A percentile compares a stretch with the other conserved stretches of the same genome.
Evolutionary conservation across 2,113 vertebrate genomes (phyloP).

Genomic region (Rousettus leschenaultii): DNA sequence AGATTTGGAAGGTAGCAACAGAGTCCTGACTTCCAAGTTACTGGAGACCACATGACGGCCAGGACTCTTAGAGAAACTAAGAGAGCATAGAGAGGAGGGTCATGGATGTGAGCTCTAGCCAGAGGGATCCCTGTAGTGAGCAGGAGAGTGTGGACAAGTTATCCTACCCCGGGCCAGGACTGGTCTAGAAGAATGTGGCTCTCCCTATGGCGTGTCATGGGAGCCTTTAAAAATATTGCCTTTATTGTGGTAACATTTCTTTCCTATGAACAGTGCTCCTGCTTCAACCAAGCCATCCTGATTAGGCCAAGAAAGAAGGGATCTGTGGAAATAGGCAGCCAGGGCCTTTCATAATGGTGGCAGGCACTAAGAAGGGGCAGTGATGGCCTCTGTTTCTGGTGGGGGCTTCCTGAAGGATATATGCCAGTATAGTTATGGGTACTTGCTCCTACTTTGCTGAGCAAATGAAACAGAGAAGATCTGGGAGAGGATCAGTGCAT

Average conservation of each 20-base stretch:
- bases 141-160: neutral
- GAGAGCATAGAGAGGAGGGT: neutral
- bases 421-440: neutral
- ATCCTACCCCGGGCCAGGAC: neutral
- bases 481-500: neutral
- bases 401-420: neutral
- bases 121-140: neutral
- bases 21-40: conserved; percentile 40
- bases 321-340: neutral
- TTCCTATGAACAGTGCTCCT: neutral
- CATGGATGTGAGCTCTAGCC: neutral
- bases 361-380: neutral
- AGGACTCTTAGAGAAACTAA: neutral
- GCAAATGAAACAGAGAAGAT: neutral
- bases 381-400: neutral
- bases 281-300: neutral
- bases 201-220: neutral
- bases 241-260: neutral
- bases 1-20: conserved; percentile 43
- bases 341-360: neutral
- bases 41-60: neutral
- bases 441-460: neutral
- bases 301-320: neutral
- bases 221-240: neutral
- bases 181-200: neutral